These are phyloP conservation scores for Drosophila kanapiae DNA, from an alignment of 1,140 invertebrate genomes.

Conservation along the genomic window DNA sequence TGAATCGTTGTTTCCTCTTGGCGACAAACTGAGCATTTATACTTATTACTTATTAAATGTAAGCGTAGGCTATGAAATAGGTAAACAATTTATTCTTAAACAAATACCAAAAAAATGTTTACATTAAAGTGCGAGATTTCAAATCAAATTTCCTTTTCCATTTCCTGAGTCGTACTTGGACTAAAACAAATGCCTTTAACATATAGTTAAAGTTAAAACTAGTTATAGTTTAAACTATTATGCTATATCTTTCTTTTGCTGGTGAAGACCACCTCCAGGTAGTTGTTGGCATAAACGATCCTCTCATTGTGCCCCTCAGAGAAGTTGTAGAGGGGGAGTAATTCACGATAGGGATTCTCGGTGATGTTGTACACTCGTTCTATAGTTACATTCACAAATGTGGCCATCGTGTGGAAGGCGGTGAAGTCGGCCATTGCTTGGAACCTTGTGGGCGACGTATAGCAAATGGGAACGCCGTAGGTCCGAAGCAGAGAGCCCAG, in stretches of 20 bases:
- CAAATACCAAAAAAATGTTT: constrained; percentile 47
- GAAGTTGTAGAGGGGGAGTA: constrained; percentile 50
- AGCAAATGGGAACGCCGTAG: constrained; percentile 55
- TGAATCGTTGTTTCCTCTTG: constrained; percentile 27
- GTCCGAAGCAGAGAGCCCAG: constrained; percentile 12
- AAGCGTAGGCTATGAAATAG: constrained; percentile 48
- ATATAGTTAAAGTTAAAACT: too few species aligned
- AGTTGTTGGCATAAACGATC: constrained; percentile 58
- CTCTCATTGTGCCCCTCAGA: constrained; percentile 24
- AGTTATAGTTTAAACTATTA: too few species aligned
- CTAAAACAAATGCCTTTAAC: neutral
- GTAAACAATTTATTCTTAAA: constrained; percentile 53
- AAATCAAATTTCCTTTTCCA: neutral
- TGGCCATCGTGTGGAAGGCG: constrained; percentile 27
- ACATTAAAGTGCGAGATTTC: constrained; percentile 25
- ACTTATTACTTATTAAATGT: constrained; percentile 35
- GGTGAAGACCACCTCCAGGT: constrained; percentile 52
- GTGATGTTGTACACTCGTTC: constrained; percentile 17
- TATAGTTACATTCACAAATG: neutral
- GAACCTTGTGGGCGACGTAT: constrained; percentile 34
- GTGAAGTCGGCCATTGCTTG: constrained; percentile 28
- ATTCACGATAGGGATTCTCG: constrained; percentile 61
- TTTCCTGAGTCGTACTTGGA: neutral
- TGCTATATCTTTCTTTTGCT: neutral
- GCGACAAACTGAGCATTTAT: constrained; percentile 52